Evolutionary conservation across 2,113 vertebrate species (phyloP).

Genomic region (Pterocles gutturalis): DNA sequence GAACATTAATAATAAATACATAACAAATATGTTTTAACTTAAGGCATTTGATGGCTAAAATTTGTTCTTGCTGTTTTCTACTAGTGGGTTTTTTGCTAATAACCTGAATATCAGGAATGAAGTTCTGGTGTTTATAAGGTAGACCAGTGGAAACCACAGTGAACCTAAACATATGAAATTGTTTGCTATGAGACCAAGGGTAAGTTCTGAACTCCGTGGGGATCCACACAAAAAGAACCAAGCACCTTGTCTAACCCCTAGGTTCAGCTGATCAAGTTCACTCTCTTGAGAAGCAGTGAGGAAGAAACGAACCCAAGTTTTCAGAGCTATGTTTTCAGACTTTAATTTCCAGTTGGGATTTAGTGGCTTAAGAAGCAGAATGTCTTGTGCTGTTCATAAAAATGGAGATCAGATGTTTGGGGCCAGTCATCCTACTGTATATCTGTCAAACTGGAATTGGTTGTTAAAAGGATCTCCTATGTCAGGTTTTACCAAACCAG

Average conservation of each 20-base stretch:
- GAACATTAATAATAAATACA: background rate
- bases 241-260: background rate
- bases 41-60: background rate
- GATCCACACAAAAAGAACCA: background rate
- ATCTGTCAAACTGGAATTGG: background rate
- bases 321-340: background rate
- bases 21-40: background rate
- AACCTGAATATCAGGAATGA: background rate
- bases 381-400: constrained; percentile 47
- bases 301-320: background rate
- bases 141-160: background rate
- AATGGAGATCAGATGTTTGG: constrained; percentile 31
- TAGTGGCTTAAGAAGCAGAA: constrained; percentile 48
- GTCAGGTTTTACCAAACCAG: constrained; percentile 50
- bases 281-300: background rate
- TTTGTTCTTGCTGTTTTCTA: background rate
- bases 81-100: fast-evolving
- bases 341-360: constrained; percentile 48
- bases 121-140: background rate
- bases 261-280: background rate
- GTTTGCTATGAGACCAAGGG: background rate
- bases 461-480: constrained; percentile 11
- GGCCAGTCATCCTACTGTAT: background rate
- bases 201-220: background rate
- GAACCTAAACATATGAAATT: background rate